Base-by-base conservation (phyloP, 2,113 vertebrate genomes). In the Pagrus major region DNA sequence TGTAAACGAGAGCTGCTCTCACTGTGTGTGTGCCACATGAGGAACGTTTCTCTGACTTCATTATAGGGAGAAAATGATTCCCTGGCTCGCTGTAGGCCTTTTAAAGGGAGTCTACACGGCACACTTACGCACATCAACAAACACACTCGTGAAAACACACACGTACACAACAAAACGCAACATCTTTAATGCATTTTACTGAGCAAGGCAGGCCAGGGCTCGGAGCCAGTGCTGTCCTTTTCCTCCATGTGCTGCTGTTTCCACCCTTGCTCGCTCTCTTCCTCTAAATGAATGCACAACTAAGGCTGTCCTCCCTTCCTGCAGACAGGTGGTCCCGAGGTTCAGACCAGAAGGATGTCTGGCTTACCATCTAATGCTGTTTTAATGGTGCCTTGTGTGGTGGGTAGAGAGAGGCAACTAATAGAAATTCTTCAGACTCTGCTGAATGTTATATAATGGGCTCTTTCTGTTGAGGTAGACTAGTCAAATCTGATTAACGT, bases 331-430 rank as follows among this genome's bases (percentile, higher is more conserved):
- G 90, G 90, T 90, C 85, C 35, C 1, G 69, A 60, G 83, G 71
- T 82, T 88, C 76, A 85, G 80, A 87, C 85, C 69, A 81, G 75
- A 56, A 55, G 71, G 83, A 84, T 81, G 85, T 86, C 52, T 91
- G 86, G 89, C 91, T 89, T 83, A 81, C 78, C 25, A 37, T 85
- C 74, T 93, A 87, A 92, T 91, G 82, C 85, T 78, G 77, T 83
- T 90, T 90, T 89, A 91, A 84, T 89, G 80, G 85, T 73, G 42
- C 80, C 76, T 80, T 78, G 83, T 84, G 82, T 84, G 71, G 66
- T 60, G 75, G 72, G 55, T 23, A 58, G 65, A 80, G 78, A 71
- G 71, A 80, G 85, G 31, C 67, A 77, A 42, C 81, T 82, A 82
- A 85, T 75, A 80, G 67, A 87, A 78, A 86, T 84, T 78, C 69